These are phyloP conservation scores for Brachionus paranguensis DNA, from an alignment of 1,140 invertebrate species.

Conservation along the genomic window DNA sequence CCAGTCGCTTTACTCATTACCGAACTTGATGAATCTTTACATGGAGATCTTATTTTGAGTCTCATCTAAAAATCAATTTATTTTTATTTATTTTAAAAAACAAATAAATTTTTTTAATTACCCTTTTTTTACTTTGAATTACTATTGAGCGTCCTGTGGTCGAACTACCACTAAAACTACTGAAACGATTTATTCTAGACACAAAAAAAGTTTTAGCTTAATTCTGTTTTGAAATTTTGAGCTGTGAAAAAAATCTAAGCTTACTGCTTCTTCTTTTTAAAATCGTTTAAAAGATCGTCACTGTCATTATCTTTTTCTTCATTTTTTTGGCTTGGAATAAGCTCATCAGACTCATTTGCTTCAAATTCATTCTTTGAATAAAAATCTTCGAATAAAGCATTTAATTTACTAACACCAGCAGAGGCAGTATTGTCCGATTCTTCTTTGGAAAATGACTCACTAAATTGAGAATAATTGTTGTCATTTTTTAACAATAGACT, in stretches of 20 bases:
- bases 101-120: not conserved
- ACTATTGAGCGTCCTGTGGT: constrained; percentile 18
- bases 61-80: not conserved
- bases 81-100: not conserved
- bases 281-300: constrained; percentile 13
- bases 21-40: not conserved
- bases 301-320: constrained; percentile 15
- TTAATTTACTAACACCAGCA: not conserved
- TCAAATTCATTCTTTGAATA: not conserved
- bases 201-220: too few species aligned
- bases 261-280: constrained; percentile 26
- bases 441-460: not conserved
- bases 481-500: not conserved
- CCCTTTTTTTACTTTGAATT: constrained; percentile 35
- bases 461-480: constrained; percentile 24
- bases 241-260: not conserved
- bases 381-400: constrained; percentile 23
- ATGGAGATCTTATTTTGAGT: constrained; percentile 34
- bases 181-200: not conserved
- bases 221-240: not conserved
- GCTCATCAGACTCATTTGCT: not conserved
- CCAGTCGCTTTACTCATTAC: not conserved
- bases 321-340: not conserved
- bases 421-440: not conserved
- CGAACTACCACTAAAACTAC: not conserved